Evolutionary conservation across 1,140 invertebrate genomes (phyloP).

Genomic region (Zelostemma sp.): DNA sequence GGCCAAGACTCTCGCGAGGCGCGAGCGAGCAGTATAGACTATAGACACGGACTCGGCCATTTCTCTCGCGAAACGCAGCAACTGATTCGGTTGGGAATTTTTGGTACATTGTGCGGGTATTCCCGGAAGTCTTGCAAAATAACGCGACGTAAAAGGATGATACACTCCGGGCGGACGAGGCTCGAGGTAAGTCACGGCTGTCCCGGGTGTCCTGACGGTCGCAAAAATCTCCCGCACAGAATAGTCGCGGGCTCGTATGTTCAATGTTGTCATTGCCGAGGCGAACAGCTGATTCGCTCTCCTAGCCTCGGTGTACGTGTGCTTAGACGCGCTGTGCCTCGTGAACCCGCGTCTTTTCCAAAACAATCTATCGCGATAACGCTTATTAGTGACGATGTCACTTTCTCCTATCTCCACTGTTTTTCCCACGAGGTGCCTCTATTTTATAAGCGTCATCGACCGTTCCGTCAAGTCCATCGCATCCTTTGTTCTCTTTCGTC

Average conservation of each 20-base stretch:
- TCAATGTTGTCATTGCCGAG: constrained; percentile 68
- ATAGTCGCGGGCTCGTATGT: constrained; percentile 46
- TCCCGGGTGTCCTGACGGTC: constrained; percentile 26
- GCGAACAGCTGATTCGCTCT: constrained; percentile 67
- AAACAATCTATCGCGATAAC: not conserved
- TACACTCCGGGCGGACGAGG: constrained; percentile 70
- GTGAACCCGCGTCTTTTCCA: constrained; percentile 8
- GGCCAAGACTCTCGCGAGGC: constrained; percentile 22
- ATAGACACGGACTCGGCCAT: constrained; percentile 62
- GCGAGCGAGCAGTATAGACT: constrained; percentile 57
- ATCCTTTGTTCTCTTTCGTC: constrained; percentile 51
- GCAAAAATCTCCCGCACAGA: constrained; percentile 7
- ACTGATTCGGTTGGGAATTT: constrained; percentile 50
- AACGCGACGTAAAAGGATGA: constrained; percentile 72
- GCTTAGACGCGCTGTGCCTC: constrained; percentile 1
- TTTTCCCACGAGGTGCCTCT: constrained; percentile 18
- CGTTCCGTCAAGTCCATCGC: constrained; percentile 54
- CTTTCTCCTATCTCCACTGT: constrained; percentile 7
- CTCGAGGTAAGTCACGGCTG: constrained; percentile 66
- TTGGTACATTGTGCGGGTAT: constrained; percentile 60
- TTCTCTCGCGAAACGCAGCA: constrained; percentile 61
- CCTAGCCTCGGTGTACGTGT: constrained; percentile 33
- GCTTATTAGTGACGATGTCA: not conserved
- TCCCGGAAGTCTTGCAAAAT: constrained; percentile 69
- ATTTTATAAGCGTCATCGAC: constrained; percentile 43